Conservation (phyloP, 1,140 invertebrate species). For the Drosophila parvula region DNA sequence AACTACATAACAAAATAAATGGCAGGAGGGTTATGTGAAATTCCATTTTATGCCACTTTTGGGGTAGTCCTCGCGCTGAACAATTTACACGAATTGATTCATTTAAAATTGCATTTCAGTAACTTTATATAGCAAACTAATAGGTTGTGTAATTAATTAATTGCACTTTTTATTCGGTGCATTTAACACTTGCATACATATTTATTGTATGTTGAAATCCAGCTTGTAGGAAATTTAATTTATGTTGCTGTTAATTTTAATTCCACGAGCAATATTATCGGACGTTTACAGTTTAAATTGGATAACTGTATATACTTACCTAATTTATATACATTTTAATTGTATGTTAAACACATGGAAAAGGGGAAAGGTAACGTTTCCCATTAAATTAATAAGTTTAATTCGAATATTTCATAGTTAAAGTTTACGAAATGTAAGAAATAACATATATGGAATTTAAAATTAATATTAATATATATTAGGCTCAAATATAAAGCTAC, state of each 20-base stretch:
- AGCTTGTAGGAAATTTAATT: conserved; percentile 1
- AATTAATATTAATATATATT: no score
- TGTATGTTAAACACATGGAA: no score
- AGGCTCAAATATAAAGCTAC: fast-evolving
- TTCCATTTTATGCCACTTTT: not conserved
- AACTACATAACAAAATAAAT: not conserved
- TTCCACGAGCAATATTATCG: not conserved
- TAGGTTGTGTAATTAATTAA: conserved; percentile 53
- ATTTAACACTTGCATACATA: conserved; percentile 36
- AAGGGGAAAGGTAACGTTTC: no score
- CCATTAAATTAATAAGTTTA: no score
- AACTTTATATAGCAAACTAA: conserved; percentile 39
- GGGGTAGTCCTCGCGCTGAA: not conserved
- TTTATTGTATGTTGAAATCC: conserved; percentile 2
- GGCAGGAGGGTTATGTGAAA: not conserved
- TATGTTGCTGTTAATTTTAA: not conserved
- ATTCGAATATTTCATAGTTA: no score
- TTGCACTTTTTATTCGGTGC: conserved; percentile 34
- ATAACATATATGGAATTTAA: no score
- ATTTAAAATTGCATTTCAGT: conserved; percentile 45
- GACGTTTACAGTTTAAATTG: not conserved
- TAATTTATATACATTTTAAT: no score
- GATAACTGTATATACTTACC: not conserved
- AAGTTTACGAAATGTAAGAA: no score
- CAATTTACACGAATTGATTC: conserved; percentile 45